Evolutionary conservation across 2,797 vertebrate genomes (phyloP).

Genomic region (Sparus aurata): DNA sequence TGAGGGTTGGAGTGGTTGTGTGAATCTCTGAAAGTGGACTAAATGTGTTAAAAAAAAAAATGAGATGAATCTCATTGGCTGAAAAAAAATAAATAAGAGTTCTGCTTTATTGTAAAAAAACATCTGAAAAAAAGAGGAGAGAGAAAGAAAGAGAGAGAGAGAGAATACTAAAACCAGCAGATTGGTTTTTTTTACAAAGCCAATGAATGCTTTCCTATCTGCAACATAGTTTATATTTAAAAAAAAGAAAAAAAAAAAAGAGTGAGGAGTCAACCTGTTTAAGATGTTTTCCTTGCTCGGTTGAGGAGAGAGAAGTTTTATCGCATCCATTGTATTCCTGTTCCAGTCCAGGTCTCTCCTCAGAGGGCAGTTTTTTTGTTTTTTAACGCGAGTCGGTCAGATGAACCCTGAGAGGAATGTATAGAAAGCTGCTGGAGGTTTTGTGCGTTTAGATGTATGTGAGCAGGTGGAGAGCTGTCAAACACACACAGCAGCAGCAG

Average conservation of each 20-base stretch:
- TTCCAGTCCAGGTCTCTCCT: constrained; percentile 67
- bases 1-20: constrained; percentile 71
- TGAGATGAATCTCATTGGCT: constrained; percentile 60
- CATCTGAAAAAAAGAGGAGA: constrained; percentile 17
- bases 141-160: constrained; percentile 41
- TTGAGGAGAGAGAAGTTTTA: constrained; percentile 22
- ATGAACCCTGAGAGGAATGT: constrained; percentile 50
- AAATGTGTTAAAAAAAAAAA: constrained; percentile 39
- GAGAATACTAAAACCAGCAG: constrained; percentile 78
- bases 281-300: constrained; percentile 59
- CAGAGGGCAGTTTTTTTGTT: constrained; percentile 44
- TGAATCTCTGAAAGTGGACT: constrained; percentile 62
- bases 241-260: constrained; percentile 39
- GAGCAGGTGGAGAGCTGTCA: constrained; percentile 47
- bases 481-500: constrained; percentile 38
- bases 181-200: constrained; percentile 65
- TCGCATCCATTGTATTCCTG: constrained; percentile 71
- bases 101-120: constrained; percentile 54
- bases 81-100: constrained; percentile 27
- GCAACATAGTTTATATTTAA: constrained; percentile 72
- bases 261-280: constrained; percentile 60
- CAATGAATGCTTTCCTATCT: constrained; percentile 70
- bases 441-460: too few species aligned
- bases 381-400: constrained; percentile 56
- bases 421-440: constrained; percentile 22